Conservation (phyloP, 2,113 vertebrate genomes). For the Serinus canaria region DNA sequence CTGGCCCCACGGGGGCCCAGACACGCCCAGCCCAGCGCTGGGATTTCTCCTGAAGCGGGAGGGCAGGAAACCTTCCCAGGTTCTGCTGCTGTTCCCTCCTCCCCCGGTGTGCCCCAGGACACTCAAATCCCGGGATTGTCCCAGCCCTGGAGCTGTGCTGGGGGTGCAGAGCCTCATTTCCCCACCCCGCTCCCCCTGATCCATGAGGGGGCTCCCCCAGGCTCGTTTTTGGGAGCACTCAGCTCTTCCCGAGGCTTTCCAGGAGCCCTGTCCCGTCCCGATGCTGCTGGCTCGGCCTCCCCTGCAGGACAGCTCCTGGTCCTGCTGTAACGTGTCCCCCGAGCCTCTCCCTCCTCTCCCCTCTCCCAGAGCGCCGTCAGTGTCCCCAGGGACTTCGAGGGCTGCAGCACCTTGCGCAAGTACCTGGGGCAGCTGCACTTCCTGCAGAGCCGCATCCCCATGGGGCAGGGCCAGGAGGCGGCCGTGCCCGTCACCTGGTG, state of each 20-base stretch:
- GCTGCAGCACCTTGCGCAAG: conserved; percentile 93
- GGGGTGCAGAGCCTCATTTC: background rate
- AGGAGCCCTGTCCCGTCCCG: rapidly evolving
- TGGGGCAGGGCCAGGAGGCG: conserved; percentile 87
- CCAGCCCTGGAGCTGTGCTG: background rate
- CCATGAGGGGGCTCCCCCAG: background rate
- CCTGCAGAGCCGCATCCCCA: conserved; percentile 94
- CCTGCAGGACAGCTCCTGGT: background rate
- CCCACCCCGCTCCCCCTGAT: background rate
- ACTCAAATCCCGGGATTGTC: background rate
- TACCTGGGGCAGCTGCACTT: conserved; percentile 97
- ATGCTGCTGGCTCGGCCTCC: too few relatives aligned
- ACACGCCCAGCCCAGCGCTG: background rate
- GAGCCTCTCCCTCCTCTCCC: too few relatives aligned
- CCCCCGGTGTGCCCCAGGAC: background rate
- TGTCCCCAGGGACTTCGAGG: conserved; percentile 94
- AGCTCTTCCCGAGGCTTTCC: background rate
- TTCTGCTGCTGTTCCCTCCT: background rate
- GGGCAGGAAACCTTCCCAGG: background rate
- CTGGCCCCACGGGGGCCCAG: too few relatives aligned
- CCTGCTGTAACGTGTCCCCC: too few relatives aligned
- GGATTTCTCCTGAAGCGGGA: background rate
- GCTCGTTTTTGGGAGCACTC: background rate
- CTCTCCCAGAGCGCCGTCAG: conserved; percentile 79
- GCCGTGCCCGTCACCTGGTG: conserved; percentile 91